Base-by-base conservation (phyloP, 2,888 invertebrate genomes). In the Mythimna albipuncta region DNA sequence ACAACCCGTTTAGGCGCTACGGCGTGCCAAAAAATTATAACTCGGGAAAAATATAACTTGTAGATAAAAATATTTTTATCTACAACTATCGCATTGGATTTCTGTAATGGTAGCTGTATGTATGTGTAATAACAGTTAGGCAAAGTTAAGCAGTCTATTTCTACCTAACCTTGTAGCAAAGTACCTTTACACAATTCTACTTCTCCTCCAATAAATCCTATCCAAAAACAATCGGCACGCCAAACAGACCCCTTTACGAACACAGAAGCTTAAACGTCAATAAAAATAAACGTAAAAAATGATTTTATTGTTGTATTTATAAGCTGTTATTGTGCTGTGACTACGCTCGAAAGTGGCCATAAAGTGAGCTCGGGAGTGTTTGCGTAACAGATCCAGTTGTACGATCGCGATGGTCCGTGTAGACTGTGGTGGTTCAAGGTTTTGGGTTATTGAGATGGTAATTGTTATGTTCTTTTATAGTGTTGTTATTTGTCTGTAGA, bases 251-350 rank as follows among this genome's bases (percentile, higher is more conserved):
- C 66, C 35, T 84, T 85, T 73, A 81, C 76, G 81, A 79, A 83
- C 79, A 69, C 70, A 61, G 57, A 75, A 72, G 79, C 83, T 77
- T 85, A 78, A 85, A 75, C 64, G 70, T 65, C 67, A 84, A 85
- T 77, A 85, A 84, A 81, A 72, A 81, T 81, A 76, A 84, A 77
- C 78, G 52, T 82, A 82, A 82, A 85, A 85, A 77, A 74, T 66
- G 21, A 76, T 83, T 85, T 85, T 85, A 82, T 68, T 76, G 81
- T 81, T 75, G 83, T 84, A 84, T 85, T 84, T 83, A 79, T 83
- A 83, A 79, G 75, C 75, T 81, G 68, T 85, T 83, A 83, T 81
- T 84, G 81, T 80, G 61, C 77, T 70, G 68, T 70, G 74, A 77
- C 72, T 81, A 57, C 58, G 72, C 62, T 72, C 74, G 67, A 50